These are phyloP conservation scores for Sorex maritimensis DNA, from an alignment of 2,797 vertebrate genomes.

Conservation along the genomic window DNA sequence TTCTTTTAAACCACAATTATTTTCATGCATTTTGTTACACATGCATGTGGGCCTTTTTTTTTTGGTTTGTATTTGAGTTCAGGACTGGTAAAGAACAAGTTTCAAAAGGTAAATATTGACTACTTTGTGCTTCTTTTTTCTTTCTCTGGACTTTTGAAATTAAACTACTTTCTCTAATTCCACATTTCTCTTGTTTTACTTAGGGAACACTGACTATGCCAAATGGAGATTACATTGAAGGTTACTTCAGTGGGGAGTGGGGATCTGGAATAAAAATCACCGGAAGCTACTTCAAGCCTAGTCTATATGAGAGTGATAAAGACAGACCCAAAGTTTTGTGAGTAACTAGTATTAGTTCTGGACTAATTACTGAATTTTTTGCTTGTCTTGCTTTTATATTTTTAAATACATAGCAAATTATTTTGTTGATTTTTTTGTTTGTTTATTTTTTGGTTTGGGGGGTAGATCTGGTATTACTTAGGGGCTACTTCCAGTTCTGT, in stretches of 20 bases:
- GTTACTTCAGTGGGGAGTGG: slow-evolving; percentile 97
- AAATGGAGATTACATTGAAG: slow-evolving; percentile 98
- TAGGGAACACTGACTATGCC: slow-evolving; percentile 96
- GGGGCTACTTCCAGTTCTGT: too few species aligned
- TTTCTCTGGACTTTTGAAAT: slow-evolving; percentile 42
- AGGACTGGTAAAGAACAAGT: slow-evolving; percentile 40
- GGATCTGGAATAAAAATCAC: slow-evolving; percentile 97
- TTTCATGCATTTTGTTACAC: background rate
- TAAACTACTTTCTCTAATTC: slow-evolving; percentile 62
- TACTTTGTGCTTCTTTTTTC: background rate
- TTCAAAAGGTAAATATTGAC: slow-evolving; percentile 47
- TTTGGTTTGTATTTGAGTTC: slow-evolving; percentile 19
- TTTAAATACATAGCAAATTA: too few species aligned
- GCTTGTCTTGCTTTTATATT: too few species aligned
- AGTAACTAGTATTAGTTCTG: slow-evolving; percentile 84
- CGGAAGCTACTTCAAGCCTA: slow-evolving; percentile 97
- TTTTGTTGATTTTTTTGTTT: background rate
- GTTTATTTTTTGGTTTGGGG: background rate
- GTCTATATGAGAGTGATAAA: slow-evolving; percentile 95
- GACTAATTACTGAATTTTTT: slow-evolving; percentile 37
- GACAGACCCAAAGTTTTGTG: slow-evolving; percentile 93
- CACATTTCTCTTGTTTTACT: slow-evolving; percentile 62
- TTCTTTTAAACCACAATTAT: too few species aligned
- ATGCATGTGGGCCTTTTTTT: background rate
- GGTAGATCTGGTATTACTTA: too few species aligned